Conservation (phyloP, 2,113 vertebrate genomes). For the Climacteris rufus region DNA sequence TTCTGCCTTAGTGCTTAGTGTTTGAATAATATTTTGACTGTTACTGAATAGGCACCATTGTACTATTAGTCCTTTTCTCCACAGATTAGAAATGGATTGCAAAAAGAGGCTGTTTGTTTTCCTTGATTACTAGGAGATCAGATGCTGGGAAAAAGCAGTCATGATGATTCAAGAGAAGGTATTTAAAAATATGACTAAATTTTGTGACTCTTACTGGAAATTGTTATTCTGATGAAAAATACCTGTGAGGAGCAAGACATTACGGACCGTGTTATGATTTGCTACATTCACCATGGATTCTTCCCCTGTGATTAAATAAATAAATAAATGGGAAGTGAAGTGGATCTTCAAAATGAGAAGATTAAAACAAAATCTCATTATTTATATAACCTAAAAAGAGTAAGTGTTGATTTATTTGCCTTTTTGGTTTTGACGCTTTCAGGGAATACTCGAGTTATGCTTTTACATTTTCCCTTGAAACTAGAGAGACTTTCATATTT, state of each 20-base stretch:
- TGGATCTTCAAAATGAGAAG: not conserved
- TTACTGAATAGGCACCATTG: conserved; percentile 16
- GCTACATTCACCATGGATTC: not conserved
- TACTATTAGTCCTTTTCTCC: not conserved
- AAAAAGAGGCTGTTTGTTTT: conserved; percentile 33
- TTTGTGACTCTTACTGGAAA: conserved; percentile 33
- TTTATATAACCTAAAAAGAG: conserved; percentile 20
- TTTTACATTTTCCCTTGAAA: conserved; percentile 8
- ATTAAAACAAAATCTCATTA: not conserved
- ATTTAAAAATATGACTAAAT: conserved; percentile 22
- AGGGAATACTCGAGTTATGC: not conserved
- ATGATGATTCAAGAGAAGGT: conserved; percentile 19
- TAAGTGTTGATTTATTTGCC: conserved; percentile 13
- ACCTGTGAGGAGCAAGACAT: not conserved
- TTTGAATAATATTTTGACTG: not conserved
- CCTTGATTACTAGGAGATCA: conserved; percentile 28
- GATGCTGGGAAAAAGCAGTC: conserved; percentile 8
- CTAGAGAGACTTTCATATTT: not conserved
- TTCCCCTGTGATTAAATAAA: not conserved
- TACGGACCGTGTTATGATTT: not conserved
- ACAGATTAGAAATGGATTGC: conserved; percentile 3
- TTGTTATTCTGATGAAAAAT: conserved; percentile 4
- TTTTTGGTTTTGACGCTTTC: conserved; percentile 21
- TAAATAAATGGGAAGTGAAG: not conserved
- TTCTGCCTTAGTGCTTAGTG: not conserved